phyloP scores from a whole-genome alignment of 2,113 vertebrate genomes.

The Lamprotornis superbus region DNA sequence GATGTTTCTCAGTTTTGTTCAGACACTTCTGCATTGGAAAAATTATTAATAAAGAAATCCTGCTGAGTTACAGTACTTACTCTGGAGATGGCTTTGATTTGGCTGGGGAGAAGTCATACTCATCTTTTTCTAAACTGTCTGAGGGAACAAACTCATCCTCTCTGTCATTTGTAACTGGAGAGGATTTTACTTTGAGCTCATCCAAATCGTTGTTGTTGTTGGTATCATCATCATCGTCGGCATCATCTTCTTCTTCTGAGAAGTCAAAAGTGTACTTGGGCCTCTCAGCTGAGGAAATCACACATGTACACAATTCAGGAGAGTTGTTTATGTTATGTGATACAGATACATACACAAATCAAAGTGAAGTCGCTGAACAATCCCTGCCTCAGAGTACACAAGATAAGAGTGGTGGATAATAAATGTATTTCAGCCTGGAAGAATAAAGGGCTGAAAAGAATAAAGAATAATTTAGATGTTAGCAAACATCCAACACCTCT shows the following conservation, averaged over 20 bases:
- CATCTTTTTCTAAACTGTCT: constrained; percentile 80
- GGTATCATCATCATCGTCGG: constrained; percentile 78
- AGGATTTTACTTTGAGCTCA: constrained; percentile 80
- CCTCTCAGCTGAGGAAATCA: constrained; percentile 81
- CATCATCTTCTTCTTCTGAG: constrained; percentile 92
- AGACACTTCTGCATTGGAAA: neutral
- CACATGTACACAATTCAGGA: neutral
- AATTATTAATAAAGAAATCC: neutral
- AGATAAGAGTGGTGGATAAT: neutral
- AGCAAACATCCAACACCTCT: neutral
- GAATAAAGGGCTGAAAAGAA: neutral
- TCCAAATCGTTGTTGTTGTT: constrained; percentile 76
- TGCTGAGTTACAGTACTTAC: constrained; percentile 66
- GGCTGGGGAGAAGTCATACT: constrained; percentile 80
- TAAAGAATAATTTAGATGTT: neutral
- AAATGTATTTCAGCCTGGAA: neutral
- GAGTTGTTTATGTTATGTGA: neutral
- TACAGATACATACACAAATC: neutral
- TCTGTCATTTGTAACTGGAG: constrained; percentile 82
- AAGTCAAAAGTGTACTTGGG: constrained; percentile 98
- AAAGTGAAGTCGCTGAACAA: neutral
- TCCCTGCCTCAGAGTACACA: neutral
- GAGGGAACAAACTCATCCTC: constrained; percentile 82
- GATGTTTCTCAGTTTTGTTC: neutral
- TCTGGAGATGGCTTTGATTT: constrained; percentile 78